phyloP scores from a whole-genome alignment of 2,797 vertebrate genomes.

The Rallus crepitans region DNA sequence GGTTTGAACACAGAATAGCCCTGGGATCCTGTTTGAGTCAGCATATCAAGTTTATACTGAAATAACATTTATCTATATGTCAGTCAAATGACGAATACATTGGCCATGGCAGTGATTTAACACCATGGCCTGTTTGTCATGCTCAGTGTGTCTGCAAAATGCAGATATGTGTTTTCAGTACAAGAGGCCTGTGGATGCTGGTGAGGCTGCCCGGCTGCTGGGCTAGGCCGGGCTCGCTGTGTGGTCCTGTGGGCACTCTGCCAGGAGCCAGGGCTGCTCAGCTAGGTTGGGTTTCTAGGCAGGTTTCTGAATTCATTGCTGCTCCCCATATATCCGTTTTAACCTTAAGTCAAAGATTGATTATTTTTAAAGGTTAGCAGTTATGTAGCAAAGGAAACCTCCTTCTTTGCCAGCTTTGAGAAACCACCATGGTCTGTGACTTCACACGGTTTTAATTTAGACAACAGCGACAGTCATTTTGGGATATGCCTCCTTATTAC shows the following conservation, averaged over 20 bases:
- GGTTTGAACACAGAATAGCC: not conserved
- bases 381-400: slow-evolving; percentile 13
- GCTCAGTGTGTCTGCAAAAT: not conserved
- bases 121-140: not conserved
- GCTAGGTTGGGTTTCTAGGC: not conserved
- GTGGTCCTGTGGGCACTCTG: not conserved
- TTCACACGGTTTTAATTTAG: slow-evolving; percentile 25
- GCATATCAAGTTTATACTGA: not conserved
- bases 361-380: slow-evolving; percentile 69
- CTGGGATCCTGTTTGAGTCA: not conserved
- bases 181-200: too few species aligned
- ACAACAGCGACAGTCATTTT: not conserved
- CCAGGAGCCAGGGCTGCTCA: not conserved
- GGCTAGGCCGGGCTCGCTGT: not conserved
- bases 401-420: not conserved
- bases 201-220: accelerated
- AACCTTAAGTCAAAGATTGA: slow-evolving; percentile 39
- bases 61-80: not conserved
- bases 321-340: not conserved
- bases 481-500: not conserved
- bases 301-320: not conserved
- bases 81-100: not conserved
- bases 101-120: not conserved
- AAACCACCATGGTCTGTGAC: slow-evolving; percentile 8
- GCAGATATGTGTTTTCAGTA: not conserved